Evolutionary conservation across 1,140 invertebrate genomes (phyloP).

Genomic region (Drosophila takahashii): DNA sequence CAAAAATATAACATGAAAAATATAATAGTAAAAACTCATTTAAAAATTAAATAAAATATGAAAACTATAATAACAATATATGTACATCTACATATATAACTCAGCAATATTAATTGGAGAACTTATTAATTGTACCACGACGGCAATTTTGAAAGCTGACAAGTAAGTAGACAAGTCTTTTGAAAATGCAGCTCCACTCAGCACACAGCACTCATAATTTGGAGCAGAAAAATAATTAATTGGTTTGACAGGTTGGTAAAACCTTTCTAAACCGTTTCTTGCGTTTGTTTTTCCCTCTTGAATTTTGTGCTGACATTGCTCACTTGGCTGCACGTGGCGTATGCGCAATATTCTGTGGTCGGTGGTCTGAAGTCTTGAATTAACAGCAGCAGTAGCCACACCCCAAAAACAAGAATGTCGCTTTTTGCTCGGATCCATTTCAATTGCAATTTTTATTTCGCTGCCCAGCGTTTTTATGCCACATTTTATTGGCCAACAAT

Average conservation of each 20-base stretch:
- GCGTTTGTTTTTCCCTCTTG: neutral
- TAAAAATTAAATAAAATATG: too few relatives aligned
- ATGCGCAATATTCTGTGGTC: slow-evolving; percentile 41
- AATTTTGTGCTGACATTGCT: slow-evolving; percentile 18
- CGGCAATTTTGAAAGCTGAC: neutral
- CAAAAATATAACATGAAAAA: too few relatives aligned
- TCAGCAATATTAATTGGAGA: too few relatives aligned
- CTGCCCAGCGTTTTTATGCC: slow-evolving; percentile 29
- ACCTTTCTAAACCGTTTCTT: slow-evolving; percentile 41
- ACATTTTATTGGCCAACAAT: slow-evolving; percentile 43
- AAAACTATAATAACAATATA: too few relatives aligned
- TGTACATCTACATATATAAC: too few relatives aligned
- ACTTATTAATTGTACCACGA: neutral
- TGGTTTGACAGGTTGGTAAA: slow-evolving; percentile 16
- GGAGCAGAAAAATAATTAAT: slow-evolving; percentile 12
- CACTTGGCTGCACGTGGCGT: slow-evolving; percentile 38
- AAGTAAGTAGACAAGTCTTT: neutral
- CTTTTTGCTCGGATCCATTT: slow-evolving; percentile 33
- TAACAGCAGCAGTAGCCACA: slow-evolving; percentile 19
- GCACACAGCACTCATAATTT: slow-evolving; percentile 3
- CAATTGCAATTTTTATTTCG: slow-evolving; percentile 51
- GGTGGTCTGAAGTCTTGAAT: slow-evolving; percentile 14
- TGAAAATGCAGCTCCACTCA: neutral
- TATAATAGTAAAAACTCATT: too few relatives aligned
- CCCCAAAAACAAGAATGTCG: slow-evolving; percentile 42